These are phyloP conservation scores for Pantherophis alleghaniensis DNA, from an alignment of 2,797 vertebrate species.

Conservation along the genomic window DNA sequence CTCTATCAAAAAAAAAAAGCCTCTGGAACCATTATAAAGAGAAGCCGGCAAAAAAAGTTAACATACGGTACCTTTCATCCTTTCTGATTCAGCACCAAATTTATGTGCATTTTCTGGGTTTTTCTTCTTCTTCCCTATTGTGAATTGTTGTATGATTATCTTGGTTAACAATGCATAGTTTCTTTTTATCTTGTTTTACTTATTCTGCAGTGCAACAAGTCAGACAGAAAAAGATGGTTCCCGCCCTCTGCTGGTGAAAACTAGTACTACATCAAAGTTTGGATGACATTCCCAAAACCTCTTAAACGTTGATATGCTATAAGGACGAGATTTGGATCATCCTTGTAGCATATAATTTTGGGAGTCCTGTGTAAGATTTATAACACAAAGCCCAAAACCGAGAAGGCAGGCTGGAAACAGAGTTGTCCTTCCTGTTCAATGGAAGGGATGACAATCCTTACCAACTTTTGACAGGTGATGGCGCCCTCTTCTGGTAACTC, in stretches of 20 bases:
- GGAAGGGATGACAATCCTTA: background rate
- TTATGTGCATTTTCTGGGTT: background rate
- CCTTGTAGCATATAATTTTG: no score
- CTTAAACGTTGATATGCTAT: background rate
- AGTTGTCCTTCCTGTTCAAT: background rate
- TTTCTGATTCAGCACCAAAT: background rate
- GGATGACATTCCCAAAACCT: no score
- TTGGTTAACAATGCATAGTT: background rate
- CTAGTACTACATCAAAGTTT: background rate
- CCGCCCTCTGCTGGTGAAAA: background rate
- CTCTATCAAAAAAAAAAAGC: background rate
- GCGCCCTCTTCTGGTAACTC: constrained; percentile 2
- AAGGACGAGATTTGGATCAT: background rate
- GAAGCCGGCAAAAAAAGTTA: background rate
- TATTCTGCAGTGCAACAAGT: background rate
- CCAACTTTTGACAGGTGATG: background rate
- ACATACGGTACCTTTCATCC: background rate
- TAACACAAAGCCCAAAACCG: background rate
- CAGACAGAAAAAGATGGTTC: background rate
- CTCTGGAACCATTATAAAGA: background rate
- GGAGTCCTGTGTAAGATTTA: background rate
- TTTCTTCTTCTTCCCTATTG: background rate
- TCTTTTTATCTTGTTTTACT: background rate
- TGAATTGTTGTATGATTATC: background rate
- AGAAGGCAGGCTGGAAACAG: background rate